Evolutionary conservation across 2,113 vertebrate species (phyloP).

Genomic region (Pristiophorus japonicus): DNA sequence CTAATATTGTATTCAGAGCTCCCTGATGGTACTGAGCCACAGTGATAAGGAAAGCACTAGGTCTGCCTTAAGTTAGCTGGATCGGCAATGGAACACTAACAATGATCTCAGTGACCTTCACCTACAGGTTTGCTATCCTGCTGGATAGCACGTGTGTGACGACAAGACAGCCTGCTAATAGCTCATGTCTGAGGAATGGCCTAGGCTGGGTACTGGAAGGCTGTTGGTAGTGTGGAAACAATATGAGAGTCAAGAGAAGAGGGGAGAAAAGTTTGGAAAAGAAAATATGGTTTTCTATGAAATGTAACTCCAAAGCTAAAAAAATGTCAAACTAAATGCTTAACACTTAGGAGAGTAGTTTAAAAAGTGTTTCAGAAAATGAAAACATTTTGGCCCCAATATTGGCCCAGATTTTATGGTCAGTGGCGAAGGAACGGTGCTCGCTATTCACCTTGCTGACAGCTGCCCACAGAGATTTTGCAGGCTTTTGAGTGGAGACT

Average conservation of each 20-base stretch:
- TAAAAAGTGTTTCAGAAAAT: background rate
- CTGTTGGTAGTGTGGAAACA: background rate
- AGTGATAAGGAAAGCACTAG: background rate
- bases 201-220: background rate
- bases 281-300: background rate
- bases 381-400: background rate
- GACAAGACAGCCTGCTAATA: background rate
- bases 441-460: background rate
- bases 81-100: background rate
- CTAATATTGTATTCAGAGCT: background rate
- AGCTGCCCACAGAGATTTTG: background rate
- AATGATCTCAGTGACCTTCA: background rate
- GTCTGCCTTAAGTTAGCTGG: background rate
- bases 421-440: background rate
- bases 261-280: background rate
- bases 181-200: background rate
- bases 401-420: background rate
- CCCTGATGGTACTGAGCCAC: background rate
- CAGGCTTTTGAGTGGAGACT: background rate
- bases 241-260: background rate
- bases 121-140: background rate
- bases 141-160: background rate
- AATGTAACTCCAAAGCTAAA: background rate
- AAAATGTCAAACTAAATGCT: background rate
- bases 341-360: background rate